Percentiles rank a stretch among this genome's conserved stretches.
These are phyloP conservation scores for Cherax destructor DNA, from an alignment of 1,140 invertebrate species.

Conservation along the genomic window DNA sequence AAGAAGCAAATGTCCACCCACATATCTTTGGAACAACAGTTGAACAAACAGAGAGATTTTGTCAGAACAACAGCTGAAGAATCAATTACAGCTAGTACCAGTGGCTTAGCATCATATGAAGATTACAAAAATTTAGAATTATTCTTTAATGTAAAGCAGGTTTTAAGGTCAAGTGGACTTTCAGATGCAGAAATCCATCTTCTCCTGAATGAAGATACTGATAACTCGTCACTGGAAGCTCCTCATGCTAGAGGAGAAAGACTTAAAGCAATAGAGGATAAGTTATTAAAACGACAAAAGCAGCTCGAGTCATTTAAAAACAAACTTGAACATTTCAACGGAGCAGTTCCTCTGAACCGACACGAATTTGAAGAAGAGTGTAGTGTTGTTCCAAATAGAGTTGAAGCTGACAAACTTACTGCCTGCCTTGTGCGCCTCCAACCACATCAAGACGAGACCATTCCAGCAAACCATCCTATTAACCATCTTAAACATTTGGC, in stretches of 20 bases:
- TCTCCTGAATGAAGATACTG: slow-evolving; percentile 28
- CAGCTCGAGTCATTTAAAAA: not conserved
- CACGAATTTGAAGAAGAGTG: slow-evolving; percentile 61
- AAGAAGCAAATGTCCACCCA: slow-evolving; percentile 40
- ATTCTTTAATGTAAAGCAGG: slow-evolving; percentile 36
- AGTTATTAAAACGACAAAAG: slow-evolving; percentile 25
- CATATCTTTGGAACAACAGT: slow-evolving; percentile 39
- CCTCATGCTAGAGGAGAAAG: slow-evolving; percentile 29
- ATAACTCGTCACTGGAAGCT: not conserved
- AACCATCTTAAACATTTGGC: slow-evolving; percentile 64
- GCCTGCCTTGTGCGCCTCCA: slow-evolving; percentile 53
- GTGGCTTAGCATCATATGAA: slow-evolving; percentile 52
- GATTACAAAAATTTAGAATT: slow-evolving; percentile 38
- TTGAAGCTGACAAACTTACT: slow-evolving; percentile 35
- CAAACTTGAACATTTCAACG: slow-evolving; percentile 39
- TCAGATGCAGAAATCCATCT: slow-evolving; percentile 58
- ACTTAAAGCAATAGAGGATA: slow-evolving; percentile 46
- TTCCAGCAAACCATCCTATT: slow-evolving; percentile 68
- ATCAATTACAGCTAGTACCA: slow-evolving; percentile 35
- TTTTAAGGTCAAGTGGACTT: slow-evolving; percentile 52
- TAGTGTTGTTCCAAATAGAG: not conserved
- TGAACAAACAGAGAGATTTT: slow-evolving; percentile 41
- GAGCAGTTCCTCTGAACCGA: slow-evolving; percentile 44
- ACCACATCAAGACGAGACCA: slow-evolving; percentile 43
- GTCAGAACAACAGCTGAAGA: slow-evolving; percentile 24